Percentiles rank a stretch among this genome's conserved stretches.
Conservation (phyloP, 2,888 invertebrate genomes). For the Ypsolopha sequella region DNA sequence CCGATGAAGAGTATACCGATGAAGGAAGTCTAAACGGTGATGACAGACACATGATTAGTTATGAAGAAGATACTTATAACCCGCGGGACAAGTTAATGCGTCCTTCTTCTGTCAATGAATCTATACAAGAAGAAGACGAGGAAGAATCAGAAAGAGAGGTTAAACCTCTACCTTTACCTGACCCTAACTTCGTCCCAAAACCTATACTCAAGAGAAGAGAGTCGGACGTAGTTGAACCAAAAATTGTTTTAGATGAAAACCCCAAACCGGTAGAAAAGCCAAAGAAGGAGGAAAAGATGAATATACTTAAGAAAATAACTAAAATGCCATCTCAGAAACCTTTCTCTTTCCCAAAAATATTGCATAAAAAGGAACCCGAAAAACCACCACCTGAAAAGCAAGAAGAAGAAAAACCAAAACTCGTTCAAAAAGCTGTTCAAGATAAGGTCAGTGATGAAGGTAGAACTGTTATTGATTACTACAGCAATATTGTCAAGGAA, state of each 20-base stretch:
- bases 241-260: not conserved
- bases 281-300: slow-evolving; percentile 47
- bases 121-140: slow-evolving; percentile 37
- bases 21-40: slow-evolving; percentile 51
- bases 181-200: slow-evolving; percentile 81
- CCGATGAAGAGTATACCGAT: slow-evolving; percentile 55
- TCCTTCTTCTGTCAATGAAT: slow-evolving; percentile 30
- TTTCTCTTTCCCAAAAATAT: slow-evolving; percentile 45
- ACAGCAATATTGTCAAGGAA: slow-evolving; percentile 83
- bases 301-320: slow-evolving; percentile 52
- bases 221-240: slow-evolving; percentile 25
- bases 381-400: slow-evolving; percentile 21
- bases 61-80: slow-evolving; percentile 77
- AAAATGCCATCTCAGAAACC: slow-evolving; percentile 50
- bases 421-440: slow-evolving; percentile 23
- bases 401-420: slow-evolving; percentile 14
- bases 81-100: slow-evolving; percentile 67
- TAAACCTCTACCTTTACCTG: slow-evolving; percentile 74
- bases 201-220: slow-evolving; percentile 80
- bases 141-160: slow-evolving; percentile 69
- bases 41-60: slow-evolving; percentile 37
- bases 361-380: slow-evolving; percentile 43
- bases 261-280: slow-evolving; percentile 17
- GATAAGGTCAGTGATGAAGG: slow-evolving; percentile 73
- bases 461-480: slow-evolving; percentile 81